Evolutionary conservation across 2,888 invertebrate genomes (phyloP).

Genomic region (Cyrtodaria siliqua): DNA sequence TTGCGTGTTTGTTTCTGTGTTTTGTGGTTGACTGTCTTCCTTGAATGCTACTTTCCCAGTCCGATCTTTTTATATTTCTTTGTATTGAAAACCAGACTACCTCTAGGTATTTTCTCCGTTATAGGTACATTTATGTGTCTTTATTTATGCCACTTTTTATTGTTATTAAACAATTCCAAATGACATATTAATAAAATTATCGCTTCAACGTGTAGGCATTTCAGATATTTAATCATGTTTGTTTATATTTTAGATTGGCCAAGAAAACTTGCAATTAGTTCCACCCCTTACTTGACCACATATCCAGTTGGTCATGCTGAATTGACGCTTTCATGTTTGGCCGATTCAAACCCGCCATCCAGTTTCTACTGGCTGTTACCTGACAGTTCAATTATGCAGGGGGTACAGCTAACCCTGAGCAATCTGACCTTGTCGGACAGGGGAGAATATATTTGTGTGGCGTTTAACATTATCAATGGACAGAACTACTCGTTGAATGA

Average conservation of each 20-base stretch:
- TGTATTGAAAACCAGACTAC: no score
- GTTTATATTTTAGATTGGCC: conserved; percentile 21
- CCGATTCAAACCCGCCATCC: conserved; percentile 31
- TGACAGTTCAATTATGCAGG: not conserved
- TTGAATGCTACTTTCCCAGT: no score
- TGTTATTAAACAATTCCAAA: no score
- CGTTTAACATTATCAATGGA: conserved; percentile 26
- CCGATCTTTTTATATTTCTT: no score
- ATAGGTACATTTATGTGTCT: no score
- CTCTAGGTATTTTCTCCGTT: no score
- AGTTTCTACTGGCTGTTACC: conserved; percentile 38
- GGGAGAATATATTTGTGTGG: conserved; percentile 42
- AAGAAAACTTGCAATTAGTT: not conserved
- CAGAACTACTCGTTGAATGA: conserved; percentile 18
- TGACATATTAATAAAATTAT: no score
- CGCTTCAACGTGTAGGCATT: no score
- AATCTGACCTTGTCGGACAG: conserved; percentile 25
- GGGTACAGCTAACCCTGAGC: not conserved
- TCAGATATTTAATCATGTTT: no score
- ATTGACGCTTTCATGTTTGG: conserved; percentile 32
- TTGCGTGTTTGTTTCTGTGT: no score
- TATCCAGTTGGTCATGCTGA: conserved; percentile 2
- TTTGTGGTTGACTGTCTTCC: no score
- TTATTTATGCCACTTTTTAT: no score
- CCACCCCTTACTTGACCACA: not conserved